phyloP scores from a whole-genome alignment of 2,888 invertebrate species.

The Cosmorhoe ocellata region DNA sequence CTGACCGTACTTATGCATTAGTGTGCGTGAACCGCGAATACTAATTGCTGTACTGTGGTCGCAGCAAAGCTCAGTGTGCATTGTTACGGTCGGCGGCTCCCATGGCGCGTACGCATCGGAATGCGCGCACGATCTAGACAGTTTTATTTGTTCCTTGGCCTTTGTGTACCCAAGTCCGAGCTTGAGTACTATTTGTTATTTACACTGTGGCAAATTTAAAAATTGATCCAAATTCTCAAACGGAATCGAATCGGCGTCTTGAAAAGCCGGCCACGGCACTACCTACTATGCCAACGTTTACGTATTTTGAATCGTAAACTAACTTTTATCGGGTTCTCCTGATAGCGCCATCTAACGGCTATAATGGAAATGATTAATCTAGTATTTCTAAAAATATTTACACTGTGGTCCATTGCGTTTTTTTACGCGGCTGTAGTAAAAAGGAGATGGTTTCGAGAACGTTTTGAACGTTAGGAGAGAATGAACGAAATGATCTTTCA shows the following conservation, averaged over 20 bases:
- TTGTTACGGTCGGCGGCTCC: conserved; percentile 21
- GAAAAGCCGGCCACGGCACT: no score
- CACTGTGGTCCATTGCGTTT: conserved; percentile 1
- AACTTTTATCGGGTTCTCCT: no score
- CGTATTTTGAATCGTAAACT: no score
- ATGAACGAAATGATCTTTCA: background rate
- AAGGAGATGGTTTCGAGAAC: conserved; percentile 1
- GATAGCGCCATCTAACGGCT: no score
- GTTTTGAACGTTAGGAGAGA: background rate
- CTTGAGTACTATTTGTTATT: conserved; percentile 17
- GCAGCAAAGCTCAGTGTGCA: background rate
- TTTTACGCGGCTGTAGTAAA: background rate
- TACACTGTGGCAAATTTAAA: conserved; percentile 8
- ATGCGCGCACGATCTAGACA: conserved; percentile 28
- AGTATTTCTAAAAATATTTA: no score
- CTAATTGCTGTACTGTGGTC: conserved; percentile 1
- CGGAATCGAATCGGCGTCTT: no score
- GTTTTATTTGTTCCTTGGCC: conserved; percentile 32
- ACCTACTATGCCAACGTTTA: no score
- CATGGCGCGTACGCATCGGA: conserved; percentile 30
- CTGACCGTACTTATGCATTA: no score
- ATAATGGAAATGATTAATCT: no score
- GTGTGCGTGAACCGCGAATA: no score
- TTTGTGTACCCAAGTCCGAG: conserved; percentile 22
- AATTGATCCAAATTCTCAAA: no score